Evolutionary conservation across 2,113 vertebrate species (phyloP), one percentile per base, ranked within the genome.

Genomic region (Percina caprodes): DNA sequence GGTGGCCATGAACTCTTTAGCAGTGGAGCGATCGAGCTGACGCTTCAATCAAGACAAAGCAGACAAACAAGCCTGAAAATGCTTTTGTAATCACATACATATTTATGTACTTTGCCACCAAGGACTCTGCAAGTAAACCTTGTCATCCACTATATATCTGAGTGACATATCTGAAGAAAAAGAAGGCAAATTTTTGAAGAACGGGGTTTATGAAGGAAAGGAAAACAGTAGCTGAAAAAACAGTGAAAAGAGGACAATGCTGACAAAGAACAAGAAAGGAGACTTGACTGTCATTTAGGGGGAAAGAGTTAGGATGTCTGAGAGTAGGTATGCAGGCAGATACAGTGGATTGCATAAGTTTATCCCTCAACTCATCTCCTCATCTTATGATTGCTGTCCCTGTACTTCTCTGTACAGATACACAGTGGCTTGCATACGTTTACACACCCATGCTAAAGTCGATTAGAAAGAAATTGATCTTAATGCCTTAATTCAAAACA

Each of bases 61-160:
- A 85, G 23, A 63, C 46, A 84, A 77, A 61, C 33, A 51, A 69
- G 65, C 58, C 70, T 26, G 24, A 54, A 67, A 81, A 69, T 6
- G n/a, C 80, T 52, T 82, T 61, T 62, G 61, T 66, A 51, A 72
- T 63, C 15, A n/a, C 67, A 70, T 86, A 76, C 75, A 75, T 85
- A 85, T 85, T 75, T 6, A 79, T 74, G 63, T 46, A 19, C 26
- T 75, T 33, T 69, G 26, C 54, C 59, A 83, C 63, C 51, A 65
- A 78, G 68, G 68, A 59, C 67, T 69, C 16, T 62, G 21, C 52
- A 18, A 55, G 51, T 62, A 79, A 79, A 79, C 30, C 55, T 48
- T 62, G 62, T 72, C 67, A 55, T 81, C 61, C 42, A 48, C 73
- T 73, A 18, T 61, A 83, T 42, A 77, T 66, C 63, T 6, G 0